Base-by-base conservation (phyloP, 1,140 invertebrate genomes). In the Dreissena polymorpha region DNA sequence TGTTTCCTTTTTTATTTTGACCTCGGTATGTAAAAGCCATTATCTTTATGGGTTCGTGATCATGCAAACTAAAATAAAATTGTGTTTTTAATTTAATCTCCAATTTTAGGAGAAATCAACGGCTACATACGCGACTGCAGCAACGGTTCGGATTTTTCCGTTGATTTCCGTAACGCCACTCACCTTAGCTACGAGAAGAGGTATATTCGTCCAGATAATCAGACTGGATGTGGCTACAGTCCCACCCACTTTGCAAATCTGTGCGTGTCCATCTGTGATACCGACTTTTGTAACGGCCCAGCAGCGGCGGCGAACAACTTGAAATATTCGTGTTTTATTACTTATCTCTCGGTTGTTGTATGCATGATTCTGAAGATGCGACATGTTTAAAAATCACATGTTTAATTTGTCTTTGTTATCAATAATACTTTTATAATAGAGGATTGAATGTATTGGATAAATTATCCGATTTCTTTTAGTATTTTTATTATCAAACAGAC, bases 221-320 rank as follows among this genome's bases (percentile, higher is more conserved):
- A 69, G 25, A 53, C 76, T 13, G 68, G 50, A 23, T 78, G 76
- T 60, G 76, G 76, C 25, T 78, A 78, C 67, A 78, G 76, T 16
- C 65, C 50, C 23, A 51, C 21, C 3, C 76, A 78, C 21, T n/a
- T 68, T 1, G 76, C 76, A 3, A 78, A 78, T 60, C 13, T 78
- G n/a, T 78, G 76, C 49, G 76, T 70, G 49, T 65, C 65, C 16
- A 23, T 78, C 12, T 78, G 76, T 78, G 67, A 69, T 70, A 55
- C 49, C 0, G 67, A 78, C 76, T 78, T 78, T 39, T 78, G 76
- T 78, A 78, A 78, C 76, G 76, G 76, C n/a, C 76, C 76, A 60
- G 10, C 2, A 60, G 21, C 16, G 57, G 16, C 57, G 21, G 10
- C 57, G 10, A 60, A 60, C 16, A n/a, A 60, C 12, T 60, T 60